phyloP scores from a whole-genome alignment of 2,113 vertebrate species.

The Ameiurus melas region DNA sequence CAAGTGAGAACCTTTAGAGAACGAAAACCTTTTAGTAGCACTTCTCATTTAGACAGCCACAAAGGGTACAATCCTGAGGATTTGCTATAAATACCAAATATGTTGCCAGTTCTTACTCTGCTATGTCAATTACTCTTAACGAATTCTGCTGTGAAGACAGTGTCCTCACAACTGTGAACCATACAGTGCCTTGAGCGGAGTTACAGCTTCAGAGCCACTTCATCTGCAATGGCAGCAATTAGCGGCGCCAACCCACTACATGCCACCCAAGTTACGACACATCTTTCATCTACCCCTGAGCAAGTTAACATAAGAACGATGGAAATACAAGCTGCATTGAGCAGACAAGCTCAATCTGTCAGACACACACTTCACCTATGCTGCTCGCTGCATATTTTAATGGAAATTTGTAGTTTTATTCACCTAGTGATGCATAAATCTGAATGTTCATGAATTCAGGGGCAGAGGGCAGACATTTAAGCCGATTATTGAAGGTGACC shows the following conservation, averaged over 20 bases:
- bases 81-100: constrained; percentile 42
- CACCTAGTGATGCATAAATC: constrained; percentile 41
- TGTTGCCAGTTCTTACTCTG: constrained; percentile 18
- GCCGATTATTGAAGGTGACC: constrained; percentile 41
- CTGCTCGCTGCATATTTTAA: constrained; percentile 40
- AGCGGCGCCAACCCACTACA: constrained; percentile 21
- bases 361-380: constrained; percentile 36
- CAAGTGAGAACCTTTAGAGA: background rate
- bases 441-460: constrained; percentile 30
- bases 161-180: constrained; percentile 30
- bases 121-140: constrained; percentile 53
- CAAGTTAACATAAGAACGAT: constrained; percentile 46
- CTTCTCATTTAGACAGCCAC: constrained; percentile 22
- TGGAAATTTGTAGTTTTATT: constrained; percentile 39
- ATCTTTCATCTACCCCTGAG: constrained; percentile 47
- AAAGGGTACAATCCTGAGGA: constrained; percentile 32
- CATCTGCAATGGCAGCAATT: constrained; percentile 50
- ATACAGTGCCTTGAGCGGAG: constrained; percentile 42
- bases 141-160: constrained; percentile 42
- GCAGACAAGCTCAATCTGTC: constrained; percentile 54
- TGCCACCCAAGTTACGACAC: constrained; percentile 35
- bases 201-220: constrained; percentile 37
- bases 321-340: constrained; percentile 45
- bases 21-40: background rate
- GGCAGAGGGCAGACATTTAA: constrained; percentile 22